Evolutionary conservation across 1,140 invertebrate species (phyloP), one percentile per base, ranked within the genome.

Genomic region (Pteromalus puparum): DNA sequence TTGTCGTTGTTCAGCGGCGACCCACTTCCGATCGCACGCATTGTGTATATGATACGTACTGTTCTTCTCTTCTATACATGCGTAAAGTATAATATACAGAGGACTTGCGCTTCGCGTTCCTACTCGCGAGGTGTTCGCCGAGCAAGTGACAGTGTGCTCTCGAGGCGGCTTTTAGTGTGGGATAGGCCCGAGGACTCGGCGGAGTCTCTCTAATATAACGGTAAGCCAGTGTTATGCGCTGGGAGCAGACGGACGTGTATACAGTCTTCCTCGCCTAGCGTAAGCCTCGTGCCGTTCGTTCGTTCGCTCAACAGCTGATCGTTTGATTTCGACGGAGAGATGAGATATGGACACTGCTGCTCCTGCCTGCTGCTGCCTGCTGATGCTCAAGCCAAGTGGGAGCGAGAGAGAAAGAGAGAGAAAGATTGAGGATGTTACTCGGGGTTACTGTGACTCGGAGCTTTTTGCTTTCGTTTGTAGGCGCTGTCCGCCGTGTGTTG

Each of bases 271-370:
- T 18, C 12, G 18, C 26, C 3, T 13, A 30, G 72, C 18, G 18
- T 15, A 38, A 13, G 30, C 24, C 68, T 73, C 79, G 79, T 30
- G 79, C 68, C 42, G 79, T 73, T 53, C 79, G 79, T 73, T 53
- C 79, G 21, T 68, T 24, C 67, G 68, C 67, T 70, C 12, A 70
- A 70, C 67, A 70, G 67, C 67, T 70, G 67, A 70, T 70, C 67
- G 67, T 70, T 70, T 28, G 68, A 70, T 70, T 70, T 70, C 68
- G 68, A 70, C 68, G 24, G 24, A 61, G 24, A 61, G 53, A 61
- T 61, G 53, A 61, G 53, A 61, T 61, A 61, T 61, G 21, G 53
- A 18, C 53, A 61, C 53, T 61, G 18, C 53, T 42, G 38, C 38
- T 34, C 4, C 30, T 34, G 30, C 30, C 4, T n/a, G 30, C 30